These are phyloP conservation scores for Luperina nickerlii DNA, from an alignment of 2,888 invertebrate species.

Conservation along the genomic window DNA sequence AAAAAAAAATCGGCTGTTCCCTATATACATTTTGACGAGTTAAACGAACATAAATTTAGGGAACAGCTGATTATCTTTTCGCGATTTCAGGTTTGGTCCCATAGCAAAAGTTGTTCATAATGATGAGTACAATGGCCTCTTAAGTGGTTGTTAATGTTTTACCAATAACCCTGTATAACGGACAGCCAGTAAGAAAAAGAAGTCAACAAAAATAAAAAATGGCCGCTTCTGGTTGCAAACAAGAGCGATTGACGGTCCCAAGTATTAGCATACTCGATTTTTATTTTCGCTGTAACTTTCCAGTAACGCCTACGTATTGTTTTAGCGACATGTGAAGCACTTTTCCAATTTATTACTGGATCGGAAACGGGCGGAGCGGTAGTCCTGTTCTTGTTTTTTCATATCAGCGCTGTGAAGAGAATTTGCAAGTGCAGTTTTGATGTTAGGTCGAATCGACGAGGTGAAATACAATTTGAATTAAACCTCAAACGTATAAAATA, in stretches of 20 bases:
- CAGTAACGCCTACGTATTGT: constrained; percentile 22
- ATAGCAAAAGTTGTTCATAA: no score
- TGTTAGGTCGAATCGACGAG: not conserved
- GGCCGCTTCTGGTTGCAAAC: not conserved
- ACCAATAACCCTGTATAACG: not conserved
- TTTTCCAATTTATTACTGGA: constrained; percentile 39
- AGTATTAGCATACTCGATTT: constrained; percentile 46
- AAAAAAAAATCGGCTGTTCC: no score
- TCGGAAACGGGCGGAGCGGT: constrained; percentile 1
- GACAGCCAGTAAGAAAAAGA: not conserved
- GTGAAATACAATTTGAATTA: not conserved
- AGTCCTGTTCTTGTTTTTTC: not conserved
- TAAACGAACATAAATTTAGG: no score
- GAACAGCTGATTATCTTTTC: no score
- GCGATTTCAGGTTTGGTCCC: no score
- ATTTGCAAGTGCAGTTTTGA: not conserved
- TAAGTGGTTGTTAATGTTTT: no score
- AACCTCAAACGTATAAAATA: not conserved
- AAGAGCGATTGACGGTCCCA: constrained; percentile 8
- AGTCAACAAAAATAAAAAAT: constrained; percentile 16
- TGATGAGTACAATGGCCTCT: no score
- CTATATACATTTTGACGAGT: no score
- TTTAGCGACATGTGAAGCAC: constrained; percentile 32
- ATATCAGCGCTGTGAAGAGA: not conserved
- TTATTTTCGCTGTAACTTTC: constrained; percentile 36